Percentiles rank a stretch among this genome's conserved stretches.
phyloP scores from a whole-genome alignment of 2,113 vertebrate species.

The Cettia cetti region DNA sequence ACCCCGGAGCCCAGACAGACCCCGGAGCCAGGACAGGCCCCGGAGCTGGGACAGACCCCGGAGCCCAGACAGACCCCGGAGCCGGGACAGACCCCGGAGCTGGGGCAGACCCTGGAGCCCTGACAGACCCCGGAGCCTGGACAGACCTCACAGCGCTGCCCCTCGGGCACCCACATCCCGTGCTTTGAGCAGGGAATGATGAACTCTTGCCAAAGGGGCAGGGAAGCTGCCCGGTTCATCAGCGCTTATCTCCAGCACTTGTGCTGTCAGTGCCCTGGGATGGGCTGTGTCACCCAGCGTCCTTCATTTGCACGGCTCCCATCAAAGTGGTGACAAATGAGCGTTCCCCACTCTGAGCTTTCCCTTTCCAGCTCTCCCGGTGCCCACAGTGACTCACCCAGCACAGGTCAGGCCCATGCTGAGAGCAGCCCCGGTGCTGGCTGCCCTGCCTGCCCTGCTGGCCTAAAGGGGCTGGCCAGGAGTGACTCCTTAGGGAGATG shows the following conservation, averaged over 20 bases:
- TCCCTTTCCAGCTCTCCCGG: not conserved
- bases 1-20: accelerated
- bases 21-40: accelerated
- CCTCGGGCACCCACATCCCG: accelerated
- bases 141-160: not conserved
- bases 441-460: not conserved
- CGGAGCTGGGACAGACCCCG: not conserved
- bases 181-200: not conserved
- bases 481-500: not conserved
- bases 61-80: not conserved
- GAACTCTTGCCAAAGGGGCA: not conserved
- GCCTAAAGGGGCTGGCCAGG: not conserved
- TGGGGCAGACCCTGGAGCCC: not conserved
- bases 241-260: not conserved
- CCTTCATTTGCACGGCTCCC: not conserved
- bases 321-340: not conserved
- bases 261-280: not conserved
- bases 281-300: not conserved
- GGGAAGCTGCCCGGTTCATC: not conserved
- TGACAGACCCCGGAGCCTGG: not conserved
- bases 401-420: not conserved
- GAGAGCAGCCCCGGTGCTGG: not conserved
- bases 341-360: not conserved
- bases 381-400: not conserved
- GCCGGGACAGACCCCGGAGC: not conserved